A percentile compares a stretch with the other conserved stretches of the same genome.
phyloP scores from a whole-genome alignment of 1,140 invertebrate genomes.

The Oreohelix idahoensis region DNA sequence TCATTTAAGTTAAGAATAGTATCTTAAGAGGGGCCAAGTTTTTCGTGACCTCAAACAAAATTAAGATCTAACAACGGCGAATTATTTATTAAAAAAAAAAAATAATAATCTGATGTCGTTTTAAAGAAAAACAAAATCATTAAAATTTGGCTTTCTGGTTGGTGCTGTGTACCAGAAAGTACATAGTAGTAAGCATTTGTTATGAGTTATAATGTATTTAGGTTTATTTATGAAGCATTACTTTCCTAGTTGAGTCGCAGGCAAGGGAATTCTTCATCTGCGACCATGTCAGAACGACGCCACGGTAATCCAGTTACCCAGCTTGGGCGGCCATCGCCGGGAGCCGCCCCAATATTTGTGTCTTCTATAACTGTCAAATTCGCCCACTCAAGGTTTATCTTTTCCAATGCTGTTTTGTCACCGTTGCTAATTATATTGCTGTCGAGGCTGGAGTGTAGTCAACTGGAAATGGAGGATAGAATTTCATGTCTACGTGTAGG shows the following conservation, averaged over 20 bases:
- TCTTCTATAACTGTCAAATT: slow-evolving; percentile 35
- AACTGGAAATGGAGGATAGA: slow-evolving; percentile 2
- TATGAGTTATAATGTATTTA: background rate
- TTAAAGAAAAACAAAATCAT: too few relatives aligned
- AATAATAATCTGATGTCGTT: too few relatives aligned
- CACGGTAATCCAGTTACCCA: slow-evolving; percentile 7
- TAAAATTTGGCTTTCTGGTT: background rate
- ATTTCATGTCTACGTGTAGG: background rate
- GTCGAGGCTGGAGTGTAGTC: background rate
- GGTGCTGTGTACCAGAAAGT: background rate
- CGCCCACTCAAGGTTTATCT: slow-evolving; percentile 19
- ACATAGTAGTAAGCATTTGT: background rate
- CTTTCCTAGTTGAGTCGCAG: background rate
- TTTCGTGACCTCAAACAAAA: too few relatives aligned
- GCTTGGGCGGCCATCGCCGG: background rate
- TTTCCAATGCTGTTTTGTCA: slow-evolving; percentile 27
- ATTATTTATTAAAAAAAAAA: too few relatives aligned
- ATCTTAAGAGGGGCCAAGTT: too few relatives aligned
- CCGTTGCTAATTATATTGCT: slow-evolving; percentile 34
- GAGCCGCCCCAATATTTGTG: slow-evolving; percentile 29
- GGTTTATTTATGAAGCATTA: background rate
- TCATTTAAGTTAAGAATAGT: too few relatives aligned
- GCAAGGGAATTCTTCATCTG: slow-evolving; percentile 5
- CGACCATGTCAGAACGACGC: slow-evolving; percentile 10
- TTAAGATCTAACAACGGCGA: too few relatives aligned